Conservation (phyloP, 2,113 vertebrate species). For the Formicarius rufipectus region DNA sequence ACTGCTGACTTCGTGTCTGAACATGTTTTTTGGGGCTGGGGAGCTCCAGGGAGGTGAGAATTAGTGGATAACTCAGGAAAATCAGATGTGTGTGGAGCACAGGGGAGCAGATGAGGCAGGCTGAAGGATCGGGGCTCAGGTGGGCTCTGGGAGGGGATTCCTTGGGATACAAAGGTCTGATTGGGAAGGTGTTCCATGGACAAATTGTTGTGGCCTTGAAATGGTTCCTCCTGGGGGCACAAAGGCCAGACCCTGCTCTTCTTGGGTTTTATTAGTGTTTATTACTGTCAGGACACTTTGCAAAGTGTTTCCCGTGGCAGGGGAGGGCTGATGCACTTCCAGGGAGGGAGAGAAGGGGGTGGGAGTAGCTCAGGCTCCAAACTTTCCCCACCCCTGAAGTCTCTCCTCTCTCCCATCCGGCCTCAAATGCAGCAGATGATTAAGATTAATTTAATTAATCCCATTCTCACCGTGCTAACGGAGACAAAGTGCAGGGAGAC, state of each 20-base stretch:
- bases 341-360: rapidly evolving
- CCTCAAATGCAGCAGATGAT: background rate
- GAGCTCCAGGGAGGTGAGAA: background rate
- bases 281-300: background rate
- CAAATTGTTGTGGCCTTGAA: background rate
- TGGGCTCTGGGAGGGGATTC: background rate
- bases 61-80: background rate
- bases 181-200: rapidly evolving
- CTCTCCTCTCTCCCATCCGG: background rate
- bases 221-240: background rate
- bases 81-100: background rate
- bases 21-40: background rate
- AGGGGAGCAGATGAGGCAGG: too few species aligned
- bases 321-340: background rate
- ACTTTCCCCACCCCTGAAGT: background rate
- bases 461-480: background rate
- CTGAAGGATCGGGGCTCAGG: background rate
- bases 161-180: background rate
- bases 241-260: background rate
- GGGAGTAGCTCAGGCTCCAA: background rate
- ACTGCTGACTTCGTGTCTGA: background rate
- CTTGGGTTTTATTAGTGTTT: background rate
- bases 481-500: constrained; percentile 25
- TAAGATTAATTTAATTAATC: background rate
- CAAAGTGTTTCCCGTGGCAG: background rate